Base-by-base conservation (phyloP, 2,888 invertebrate species). In the Nematopogon swammerdamellus region DNA sequence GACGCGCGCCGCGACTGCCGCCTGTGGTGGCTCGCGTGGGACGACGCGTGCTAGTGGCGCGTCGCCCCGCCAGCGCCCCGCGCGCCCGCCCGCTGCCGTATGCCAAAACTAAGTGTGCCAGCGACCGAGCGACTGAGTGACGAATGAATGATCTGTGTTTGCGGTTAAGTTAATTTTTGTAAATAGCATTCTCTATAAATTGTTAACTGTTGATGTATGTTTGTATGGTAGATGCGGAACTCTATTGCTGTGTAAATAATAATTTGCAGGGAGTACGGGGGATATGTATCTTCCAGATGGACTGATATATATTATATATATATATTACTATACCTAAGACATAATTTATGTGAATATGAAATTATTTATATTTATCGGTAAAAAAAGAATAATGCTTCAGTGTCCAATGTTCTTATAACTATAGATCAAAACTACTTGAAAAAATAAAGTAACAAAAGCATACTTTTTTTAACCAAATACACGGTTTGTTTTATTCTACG, bases 301-400 rank as follows among this genome's bases (percentile, higher is more conserved):
- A 79, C 79, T 79, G 79, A 79, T 79, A 76, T 77, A 72, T 74
- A 74, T 72, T 75, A 74, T 76, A 77, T 77, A 75, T 77, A 77
- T 43, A 43, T 43, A 74, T 76, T 77, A 77, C 77, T 77, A 76
- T 77, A 77, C 72, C 76, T 66, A 75, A 75, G 75, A 75, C 74
- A 72, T 69, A 63, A 77, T 79, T 72, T 77, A 79, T 79, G 77
- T 79, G 79, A 79, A 79, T 77, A 79, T 76, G 64, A 79, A 77
- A 79, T 79, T 79, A 79, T 79, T 79, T 79, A 79, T 79, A 79
- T 79, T 79, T 79, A 79, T 76, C 73, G 75, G 79, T 79, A 75
- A 79, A 71, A 72, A 79, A 77, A 77, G 76, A 76, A 77, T 76
- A 69, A 79, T 79, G 70, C 47, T 47, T 47, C 47, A 47, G 77